These are phyloP conservation scores for Drosophila mauritiana DNA, from an alignment of 1,140 invertebrate genomes.

Conservation along the genomic window DNA sequence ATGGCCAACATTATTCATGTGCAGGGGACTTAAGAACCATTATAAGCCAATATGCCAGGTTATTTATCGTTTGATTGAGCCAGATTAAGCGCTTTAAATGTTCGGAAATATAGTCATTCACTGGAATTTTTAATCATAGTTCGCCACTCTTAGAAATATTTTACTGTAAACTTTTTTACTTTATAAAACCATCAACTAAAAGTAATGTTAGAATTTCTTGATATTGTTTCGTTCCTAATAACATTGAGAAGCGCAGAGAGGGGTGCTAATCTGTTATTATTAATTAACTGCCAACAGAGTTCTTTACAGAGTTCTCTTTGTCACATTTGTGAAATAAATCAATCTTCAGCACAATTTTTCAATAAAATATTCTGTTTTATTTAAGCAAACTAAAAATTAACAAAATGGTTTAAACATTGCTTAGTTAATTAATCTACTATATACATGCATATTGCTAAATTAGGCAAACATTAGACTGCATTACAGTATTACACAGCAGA, in stretches of 20 bases:
- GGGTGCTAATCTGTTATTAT: neutral
- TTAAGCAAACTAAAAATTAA: constrained; percentile 77
- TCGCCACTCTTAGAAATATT: no score
- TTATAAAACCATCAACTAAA: no score
- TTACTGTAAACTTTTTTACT: no score
- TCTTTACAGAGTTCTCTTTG: no score
- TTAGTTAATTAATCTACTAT: constrained; percentile 47
- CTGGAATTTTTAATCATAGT: no score
- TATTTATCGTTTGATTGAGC: constrained; percentile 1
- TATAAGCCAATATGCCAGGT: constrained; percentile 1
- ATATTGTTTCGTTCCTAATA: neutral
- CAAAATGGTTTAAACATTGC: constrained; percentile 70
- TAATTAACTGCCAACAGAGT: neutral
- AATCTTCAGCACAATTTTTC: neutral
- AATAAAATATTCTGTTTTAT: constrained; percentile 59
- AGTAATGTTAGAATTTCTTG: no score
- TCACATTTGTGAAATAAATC: neutral
- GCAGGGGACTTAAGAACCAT: neutral
- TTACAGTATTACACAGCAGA: constrained; percentile 51
- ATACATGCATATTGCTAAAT: constrained; percentile 44
- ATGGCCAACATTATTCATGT: constrained; percentile 11
- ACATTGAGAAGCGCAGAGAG: neutral
- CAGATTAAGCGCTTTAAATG: neutral
- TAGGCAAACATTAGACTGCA: constrained; percentile 51
- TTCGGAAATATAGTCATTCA: neutral